Percentiles rank a stretch among this genome's conserved stretches.
Conservation (phyloP, 2,797 vertebrate species). For the Gobio occitaniae region DNA sequence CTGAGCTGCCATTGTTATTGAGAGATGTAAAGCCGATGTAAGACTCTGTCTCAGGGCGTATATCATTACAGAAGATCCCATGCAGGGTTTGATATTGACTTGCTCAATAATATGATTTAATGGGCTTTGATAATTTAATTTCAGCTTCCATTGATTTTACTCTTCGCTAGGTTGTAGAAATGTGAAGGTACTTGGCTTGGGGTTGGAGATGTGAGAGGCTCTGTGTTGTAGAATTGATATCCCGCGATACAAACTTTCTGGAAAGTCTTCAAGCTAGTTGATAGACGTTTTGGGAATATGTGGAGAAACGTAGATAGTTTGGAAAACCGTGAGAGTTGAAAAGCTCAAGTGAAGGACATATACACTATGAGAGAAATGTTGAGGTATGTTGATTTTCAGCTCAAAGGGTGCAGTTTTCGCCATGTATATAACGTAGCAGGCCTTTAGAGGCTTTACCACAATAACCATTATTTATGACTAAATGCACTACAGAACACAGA, state of each 20-base stretch:
- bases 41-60: slow-evolving; percentile 55
- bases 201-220: slow-evolving; percentile 7
- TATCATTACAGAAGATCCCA: slow-evolving; percentile 33
- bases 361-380: not conserved
- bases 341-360: slow-evolving; percentile 28
- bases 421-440: slow-evolving; percentile 59
- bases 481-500: slow-evolving; percentile 53
- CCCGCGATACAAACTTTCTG: slow-evolving; percentile 17
- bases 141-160: slow-evolving; percentile 9
- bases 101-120: slow-evolving; percentile 25
- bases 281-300: slow-evolving; percentile 31
- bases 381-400: slow-evolving; percentile 37
- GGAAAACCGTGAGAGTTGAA: not conserved
- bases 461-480: slow-evolving; percentile 61
- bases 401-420: slow-evolving; percentile 44
- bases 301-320: slow-evolving; percentile 13
- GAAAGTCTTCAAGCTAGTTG: slow-evolving; percentile 21
- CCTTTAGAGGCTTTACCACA: slow-evolving; percentile 56
- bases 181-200: slow-evolving; percentile 44
- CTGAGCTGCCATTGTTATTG: slow-evolving; percentile 34
- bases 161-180: slow-evolving; percentile 8
- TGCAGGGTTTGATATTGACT: slow-evolving; percentile 20
- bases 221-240: slow-evolving; percentile 10
- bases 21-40: slow-evolving; percentile 41
- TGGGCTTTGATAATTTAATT: slow-evolving; percentile 33